Conservation (phyloP, 2,113 vertebrate species). For the Myanophis thanlyinensis region DNA sequence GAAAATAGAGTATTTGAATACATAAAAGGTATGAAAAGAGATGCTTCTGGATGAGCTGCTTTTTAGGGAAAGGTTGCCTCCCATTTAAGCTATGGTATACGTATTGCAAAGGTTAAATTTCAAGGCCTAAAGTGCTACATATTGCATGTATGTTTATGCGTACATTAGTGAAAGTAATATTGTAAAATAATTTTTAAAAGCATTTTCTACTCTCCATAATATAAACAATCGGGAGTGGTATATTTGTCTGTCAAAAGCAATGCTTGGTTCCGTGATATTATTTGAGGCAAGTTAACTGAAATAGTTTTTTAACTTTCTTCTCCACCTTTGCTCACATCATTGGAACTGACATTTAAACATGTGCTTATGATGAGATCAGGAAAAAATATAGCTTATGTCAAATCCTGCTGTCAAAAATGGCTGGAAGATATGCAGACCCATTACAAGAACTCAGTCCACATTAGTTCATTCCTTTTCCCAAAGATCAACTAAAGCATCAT, state of each 20-base stretch:
- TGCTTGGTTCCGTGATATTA: not conserved
- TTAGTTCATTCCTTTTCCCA: not conserved
- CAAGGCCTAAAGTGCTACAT: not conserved
- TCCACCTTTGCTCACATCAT: not conserved
- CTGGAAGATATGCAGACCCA: not conserved
- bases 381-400: not conserved
- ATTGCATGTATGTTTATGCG: fast-evolving
- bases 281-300: not conserved
- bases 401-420: not conserved
- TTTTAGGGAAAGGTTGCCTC: not conserved
- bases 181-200: not conserved
- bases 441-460: not conserved
- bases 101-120: not conserved
- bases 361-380: not conserved
- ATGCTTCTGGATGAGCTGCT: not conserved
- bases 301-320: not conserved
- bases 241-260: not conserved
- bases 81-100: not conserved
- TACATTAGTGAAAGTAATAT: not conserved
- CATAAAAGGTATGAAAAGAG: not conserved
- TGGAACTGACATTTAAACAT: not conserved
- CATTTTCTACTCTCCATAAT: not conserved
- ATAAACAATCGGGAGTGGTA: not conserved
- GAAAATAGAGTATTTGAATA: not conserved
- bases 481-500: not conserved